Evolutionary conservation across 2,888 invertebrate species (phyloP).

Genomic region (Callinectes sapidus): DNA sequence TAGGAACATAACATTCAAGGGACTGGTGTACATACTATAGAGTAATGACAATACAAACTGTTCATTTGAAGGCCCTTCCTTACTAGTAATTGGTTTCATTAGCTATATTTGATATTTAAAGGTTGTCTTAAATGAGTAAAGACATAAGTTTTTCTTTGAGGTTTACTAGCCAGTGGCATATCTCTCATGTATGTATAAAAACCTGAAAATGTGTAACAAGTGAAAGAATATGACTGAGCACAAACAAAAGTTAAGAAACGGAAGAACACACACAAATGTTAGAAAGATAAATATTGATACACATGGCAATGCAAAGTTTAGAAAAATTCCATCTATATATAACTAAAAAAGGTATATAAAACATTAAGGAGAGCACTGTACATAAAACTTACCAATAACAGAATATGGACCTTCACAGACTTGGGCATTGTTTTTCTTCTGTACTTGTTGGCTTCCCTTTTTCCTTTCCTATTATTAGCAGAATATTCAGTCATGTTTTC

Average conservation of each 20-base stretch:
- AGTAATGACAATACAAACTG: no score
- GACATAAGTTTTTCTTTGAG: no score
- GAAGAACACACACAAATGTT: background rate
- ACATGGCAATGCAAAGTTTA: background rate
- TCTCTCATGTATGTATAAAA: no score
- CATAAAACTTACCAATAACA: slow-evolving; percentile 31
- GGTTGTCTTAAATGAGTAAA: no score
- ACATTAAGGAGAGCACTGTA: background rate
- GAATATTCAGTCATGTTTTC: background rate
- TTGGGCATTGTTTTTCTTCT: slow-evolving; percentile 28
- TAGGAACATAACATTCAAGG: no score
- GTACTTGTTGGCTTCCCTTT: background rate
- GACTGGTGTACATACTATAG: no score
- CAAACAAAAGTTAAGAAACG: background rate
- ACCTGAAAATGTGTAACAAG: background rate
- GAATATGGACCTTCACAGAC: slow-evolving; percentile 33
- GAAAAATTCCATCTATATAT: background rate
- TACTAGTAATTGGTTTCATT: no score
- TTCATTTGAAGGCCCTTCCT: no score
- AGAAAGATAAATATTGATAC: no score
- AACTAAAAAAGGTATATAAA: background rate
- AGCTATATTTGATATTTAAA: no score
- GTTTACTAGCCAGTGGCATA: no score
- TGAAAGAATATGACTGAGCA: background rate
- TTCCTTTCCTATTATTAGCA: background rate